Conservation (phyloP, 2,113 vertebrate genomes). For the Solenodon paradoxus region DNA sequence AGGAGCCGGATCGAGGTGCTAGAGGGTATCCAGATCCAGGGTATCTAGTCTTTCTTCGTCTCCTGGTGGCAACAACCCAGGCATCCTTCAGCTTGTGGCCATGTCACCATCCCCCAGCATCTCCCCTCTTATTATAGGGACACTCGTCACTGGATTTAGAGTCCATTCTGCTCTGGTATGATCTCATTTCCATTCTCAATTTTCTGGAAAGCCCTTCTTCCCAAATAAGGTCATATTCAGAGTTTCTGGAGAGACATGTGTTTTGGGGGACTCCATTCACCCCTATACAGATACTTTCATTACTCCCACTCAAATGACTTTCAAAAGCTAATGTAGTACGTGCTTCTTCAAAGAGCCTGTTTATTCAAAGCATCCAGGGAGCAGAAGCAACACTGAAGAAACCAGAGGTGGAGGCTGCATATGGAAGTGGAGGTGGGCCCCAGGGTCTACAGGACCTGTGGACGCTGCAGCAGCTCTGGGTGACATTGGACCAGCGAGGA, state of each 20-base stretch:
- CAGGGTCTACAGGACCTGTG: too few relatives aligned
- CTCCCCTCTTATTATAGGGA: background rate
- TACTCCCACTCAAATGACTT: accelerated
- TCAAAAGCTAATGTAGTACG: too few relatives aligned
- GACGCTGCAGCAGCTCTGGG: too few relatives aligned
- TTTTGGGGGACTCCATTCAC: too few relatives aligned
- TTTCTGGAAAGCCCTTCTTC: background rate
- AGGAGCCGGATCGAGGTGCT: too few relatives aligned
- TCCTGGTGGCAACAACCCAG: too few relatives aligned
- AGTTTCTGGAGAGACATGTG: too few relatives aligned
- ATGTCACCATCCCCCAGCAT: accelerated
- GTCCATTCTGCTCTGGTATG: accelerated
- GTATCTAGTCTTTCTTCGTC: too few relatives aligned
- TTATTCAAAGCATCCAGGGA: background rate
- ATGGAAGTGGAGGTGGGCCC: too few relatives aligned
- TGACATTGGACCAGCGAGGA: too few relatives aligned
- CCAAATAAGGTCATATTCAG: background rate
- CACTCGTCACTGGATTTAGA: background rate
- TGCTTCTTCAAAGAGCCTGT: background rate
- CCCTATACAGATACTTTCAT: accelerated
- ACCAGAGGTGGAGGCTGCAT: accelerated
- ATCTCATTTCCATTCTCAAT: background rate
- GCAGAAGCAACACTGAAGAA: accelerated
- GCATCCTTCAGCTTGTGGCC: accelerated
- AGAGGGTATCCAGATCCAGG: too few relatives aligned